Percentiles rank a stretch among this genome's conserved stretches.
phyloP scores from a whole-genome alignment of 2,888 invertebrate species.

The Dugesia japonica region DNA sequence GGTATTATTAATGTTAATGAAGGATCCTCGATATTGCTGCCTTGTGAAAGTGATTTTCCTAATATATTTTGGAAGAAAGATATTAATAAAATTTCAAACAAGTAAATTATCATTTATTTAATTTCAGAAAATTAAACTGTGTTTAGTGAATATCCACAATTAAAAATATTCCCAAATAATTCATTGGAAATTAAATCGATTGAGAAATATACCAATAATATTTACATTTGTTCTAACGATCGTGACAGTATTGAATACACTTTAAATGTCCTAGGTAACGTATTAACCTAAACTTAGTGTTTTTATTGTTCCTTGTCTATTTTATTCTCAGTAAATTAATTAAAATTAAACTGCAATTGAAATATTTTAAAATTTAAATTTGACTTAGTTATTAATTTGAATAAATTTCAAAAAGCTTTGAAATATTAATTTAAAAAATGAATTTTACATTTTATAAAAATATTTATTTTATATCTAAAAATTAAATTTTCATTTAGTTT shows the following conservation, averaged over 20 bases:
- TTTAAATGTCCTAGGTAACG: not conserved
- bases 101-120: not conserved
- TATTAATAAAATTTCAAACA: not conserved
- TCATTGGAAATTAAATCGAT: slow-evolving; percentile 7
- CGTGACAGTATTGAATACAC: not conserved
- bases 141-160: not conserved
- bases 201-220: not conserved
- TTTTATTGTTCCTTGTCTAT: no score
- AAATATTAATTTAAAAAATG: no score
- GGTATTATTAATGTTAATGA: not conserved
- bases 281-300: no score
- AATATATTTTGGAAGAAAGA: not conserved
- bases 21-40: not conserved
- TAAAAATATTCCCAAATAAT: not conserved
- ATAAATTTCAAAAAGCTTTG: no score
- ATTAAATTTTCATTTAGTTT: no score
- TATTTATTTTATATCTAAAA: no score
- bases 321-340: no score
- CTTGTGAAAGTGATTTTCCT: not conserved
- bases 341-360: no score
- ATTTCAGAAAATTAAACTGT: not conserved
- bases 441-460: no score
- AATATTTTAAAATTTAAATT: no score
- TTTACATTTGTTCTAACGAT: not conserved
- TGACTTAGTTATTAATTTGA: no score